Evolutionary conservation across 53 echinoderm and acorn worm genomes (phyloP).

Genomic region (Glandiceps talaboti): DNA sequence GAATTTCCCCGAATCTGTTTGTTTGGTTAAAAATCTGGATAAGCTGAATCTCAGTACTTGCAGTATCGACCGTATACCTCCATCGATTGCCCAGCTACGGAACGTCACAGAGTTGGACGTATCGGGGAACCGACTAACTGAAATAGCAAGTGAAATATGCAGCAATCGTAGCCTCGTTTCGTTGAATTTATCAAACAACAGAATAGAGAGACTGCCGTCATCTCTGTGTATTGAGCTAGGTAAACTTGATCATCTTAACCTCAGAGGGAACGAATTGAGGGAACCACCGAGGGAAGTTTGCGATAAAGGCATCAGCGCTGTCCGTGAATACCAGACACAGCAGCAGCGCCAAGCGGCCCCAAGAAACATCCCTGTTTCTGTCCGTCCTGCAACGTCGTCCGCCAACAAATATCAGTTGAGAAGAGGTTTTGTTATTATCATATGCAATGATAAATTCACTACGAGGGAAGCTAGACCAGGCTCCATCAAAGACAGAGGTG

Average conservation of each 20-base stretch:
- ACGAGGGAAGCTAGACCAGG: neutral
- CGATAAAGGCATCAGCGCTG: neutral
- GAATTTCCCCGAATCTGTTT: neutral
- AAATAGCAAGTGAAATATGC: neutral
- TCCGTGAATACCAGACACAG: neutral
- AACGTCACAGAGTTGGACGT: neutral
- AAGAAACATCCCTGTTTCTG: neutral
- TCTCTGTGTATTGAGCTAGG: neutral
- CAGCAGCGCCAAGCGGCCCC: neutral
- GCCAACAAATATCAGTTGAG: neutral
- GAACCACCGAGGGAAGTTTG: neutral
- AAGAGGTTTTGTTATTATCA: neutral
- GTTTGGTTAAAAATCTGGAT: neutral
- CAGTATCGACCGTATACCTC: neutral
- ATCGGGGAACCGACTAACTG: neutral
- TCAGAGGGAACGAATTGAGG: neutral
- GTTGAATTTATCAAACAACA: neutral
- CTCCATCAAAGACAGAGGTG: neutral
- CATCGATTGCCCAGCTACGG: neutral
- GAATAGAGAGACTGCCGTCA: neutral
- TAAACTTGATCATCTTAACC: neutral
- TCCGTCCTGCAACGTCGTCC: neutral
- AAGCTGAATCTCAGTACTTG: neutral
- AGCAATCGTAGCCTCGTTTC: neutral
- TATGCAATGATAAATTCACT: neutral